A percentile compares a stretch with the other conserved stretches of the same genome.
Conservation (phyloP, 2,113 vertebrate species). For the Athene noctua region DNA sequence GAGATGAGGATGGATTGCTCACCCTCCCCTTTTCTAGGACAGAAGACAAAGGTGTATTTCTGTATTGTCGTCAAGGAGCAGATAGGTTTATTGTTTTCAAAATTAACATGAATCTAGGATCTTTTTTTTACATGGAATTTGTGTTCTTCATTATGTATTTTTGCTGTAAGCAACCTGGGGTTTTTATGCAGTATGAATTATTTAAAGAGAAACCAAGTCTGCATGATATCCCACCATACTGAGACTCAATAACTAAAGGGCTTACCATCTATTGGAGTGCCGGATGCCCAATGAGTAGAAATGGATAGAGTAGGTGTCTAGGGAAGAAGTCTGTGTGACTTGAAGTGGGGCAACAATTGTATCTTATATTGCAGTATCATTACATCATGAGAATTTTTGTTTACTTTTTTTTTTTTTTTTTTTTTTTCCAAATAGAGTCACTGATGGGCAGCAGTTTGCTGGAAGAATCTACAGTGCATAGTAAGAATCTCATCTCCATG, state of each 20-base stretch:
- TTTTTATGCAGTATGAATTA: background rate
- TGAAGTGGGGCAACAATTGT: background rate
- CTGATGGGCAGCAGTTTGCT: constrained; percentile 92
- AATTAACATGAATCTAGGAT: background rate
- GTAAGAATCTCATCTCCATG: constrained; percentile 85
- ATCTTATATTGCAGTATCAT: background rate
- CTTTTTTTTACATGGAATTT: background rate
- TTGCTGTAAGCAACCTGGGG: background rate
- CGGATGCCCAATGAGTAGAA: background rate
- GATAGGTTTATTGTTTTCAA: background rate
- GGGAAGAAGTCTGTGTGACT: background rate
- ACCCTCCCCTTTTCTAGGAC: background rate
- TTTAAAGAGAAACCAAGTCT: background rate
- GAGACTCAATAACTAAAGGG: background rate
- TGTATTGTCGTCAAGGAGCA: background rate
- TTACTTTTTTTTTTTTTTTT: background rate
- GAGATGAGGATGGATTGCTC: background rate
- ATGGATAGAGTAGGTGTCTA: background rate
- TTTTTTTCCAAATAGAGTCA: constrained; percentile 78
- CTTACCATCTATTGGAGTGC: background rate
- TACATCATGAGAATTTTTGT: background rate
- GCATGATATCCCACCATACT: background rate
- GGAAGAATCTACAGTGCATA: constrained; percentile 84
- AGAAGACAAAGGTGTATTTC: background rate
- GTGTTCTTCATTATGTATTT: background rate